Conservation (phyloP, 2,113 vertebrate genomes). For the Nothocercus julius region DNA sequence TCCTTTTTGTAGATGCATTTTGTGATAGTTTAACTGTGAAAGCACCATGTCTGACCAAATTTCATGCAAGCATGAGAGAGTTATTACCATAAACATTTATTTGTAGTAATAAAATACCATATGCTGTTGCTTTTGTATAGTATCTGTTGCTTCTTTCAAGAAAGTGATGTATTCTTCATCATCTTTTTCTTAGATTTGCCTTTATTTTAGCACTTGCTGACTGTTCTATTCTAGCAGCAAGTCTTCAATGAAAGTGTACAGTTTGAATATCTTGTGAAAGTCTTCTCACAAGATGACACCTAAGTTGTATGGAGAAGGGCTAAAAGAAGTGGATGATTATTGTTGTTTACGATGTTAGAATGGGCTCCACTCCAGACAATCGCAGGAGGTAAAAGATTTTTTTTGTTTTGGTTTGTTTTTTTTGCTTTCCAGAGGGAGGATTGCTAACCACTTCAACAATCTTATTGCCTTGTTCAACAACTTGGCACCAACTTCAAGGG, state of each 20-base stretch:
- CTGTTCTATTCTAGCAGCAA: neutral
- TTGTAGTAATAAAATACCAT: neutral
- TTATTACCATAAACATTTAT: neutral
- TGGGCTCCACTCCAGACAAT: neutral
- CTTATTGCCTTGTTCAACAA: neutral
- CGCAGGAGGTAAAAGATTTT: neutral
- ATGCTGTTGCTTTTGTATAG: neutral
- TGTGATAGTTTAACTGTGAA: neutral
- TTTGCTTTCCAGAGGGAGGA: neutral
- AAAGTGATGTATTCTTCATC: neutral
- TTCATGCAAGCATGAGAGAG: neutral
- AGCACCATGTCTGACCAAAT: constrained; percentile 6
- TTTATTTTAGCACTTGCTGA: neutral
- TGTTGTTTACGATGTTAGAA: neutral
- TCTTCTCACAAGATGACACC: neutral
- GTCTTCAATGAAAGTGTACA: neutral
- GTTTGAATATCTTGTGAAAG: neutral
- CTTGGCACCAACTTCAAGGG: constrained; percentile 14
- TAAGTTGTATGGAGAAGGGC: neutral
- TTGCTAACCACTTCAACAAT: constrained; percentile 1
- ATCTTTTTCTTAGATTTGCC: neutral
- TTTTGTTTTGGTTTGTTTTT: neutral
- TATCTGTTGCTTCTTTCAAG: neutral
- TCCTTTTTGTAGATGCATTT: constrained; percentile 3
- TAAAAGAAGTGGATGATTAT: neutral